Percentiles rank a stretch among this genome's conserved stretches.
These are phyloP conservation scores for Augochlora pura DNA, from an alignment of 1,140 invertebrate species.

Conservation along the genomic window DNA sequence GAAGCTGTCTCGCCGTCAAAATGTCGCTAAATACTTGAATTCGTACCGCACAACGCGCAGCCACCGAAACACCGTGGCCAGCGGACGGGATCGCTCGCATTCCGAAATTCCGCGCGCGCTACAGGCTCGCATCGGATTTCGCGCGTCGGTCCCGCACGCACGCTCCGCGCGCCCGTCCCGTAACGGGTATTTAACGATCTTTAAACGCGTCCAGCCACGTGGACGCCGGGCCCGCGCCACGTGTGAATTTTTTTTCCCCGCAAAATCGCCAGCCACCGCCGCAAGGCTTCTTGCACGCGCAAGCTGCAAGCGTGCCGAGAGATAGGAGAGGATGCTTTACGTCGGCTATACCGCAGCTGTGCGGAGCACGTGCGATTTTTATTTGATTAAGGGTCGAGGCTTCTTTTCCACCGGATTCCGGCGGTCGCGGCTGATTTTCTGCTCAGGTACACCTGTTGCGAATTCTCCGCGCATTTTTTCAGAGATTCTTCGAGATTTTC, in stretches of 20 bases:
- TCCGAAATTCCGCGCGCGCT: conserved; percentile 25
- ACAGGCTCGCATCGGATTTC: conserved; percentile 31
- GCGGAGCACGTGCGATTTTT: neutral
- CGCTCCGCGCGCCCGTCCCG: neutral
- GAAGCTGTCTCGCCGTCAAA: too few relatives aligned
- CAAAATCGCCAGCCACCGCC: neutral
- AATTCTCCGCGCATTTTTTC: too few relatives aligned
- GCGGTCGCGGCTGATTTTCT: neutral
- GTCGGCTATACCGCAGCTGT: neutral
- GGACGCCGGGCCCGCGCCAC: neutral
- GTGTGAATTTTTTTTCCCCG: conserved; percentile 16
- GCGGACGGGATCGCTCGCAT: conserved; percentile 27
- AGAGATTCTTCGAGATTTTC: too few relatives aligned
- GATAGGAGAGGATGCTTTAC: too few relatives aligned
- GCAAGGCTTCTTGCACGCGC: neutral
- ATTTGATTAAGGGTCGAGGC: neutral
- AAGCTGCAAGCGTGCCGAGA: neutral
- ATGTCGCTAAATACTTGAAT: too few relatives aligned
- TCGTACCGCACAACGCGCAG: neutral
- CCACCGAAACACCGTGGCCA: conserved; percentile 25
- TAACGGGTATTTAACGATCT: conserved; percentile 15
- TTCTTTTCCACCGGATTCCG: neutral
- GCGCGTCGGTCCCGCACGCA: neutral
- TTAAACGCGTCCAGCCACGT: conserved; percentile 2
- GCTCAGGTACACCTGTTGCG: neutral